Percentiles rank a stretch among this genome's conserved stretches.
Conservation (phyloP, 2,113 vertebrate species). For the Caloenas nicobarica region DNA sequence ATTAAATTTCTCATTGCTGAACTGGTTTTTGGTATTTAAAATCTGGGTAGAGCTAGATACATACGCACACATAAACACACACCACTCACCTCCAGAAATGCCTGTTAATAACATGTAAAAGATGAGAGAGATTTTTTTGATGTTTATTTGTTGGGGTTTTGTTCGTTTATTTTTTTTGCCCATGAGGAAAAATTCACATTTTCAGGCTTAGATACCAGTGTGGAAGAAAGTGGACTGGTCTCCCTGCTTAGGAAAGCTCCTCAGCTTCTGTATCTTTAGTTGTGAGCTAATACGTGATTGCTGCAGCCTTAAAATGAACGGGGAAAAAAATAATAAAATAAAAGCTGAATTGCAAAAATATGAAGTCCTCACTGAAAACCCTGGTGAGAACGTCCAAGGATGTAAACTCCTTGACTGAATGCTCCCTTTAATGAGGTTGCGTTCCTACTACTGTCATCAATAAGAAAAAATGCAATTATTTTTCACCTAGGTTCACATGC, state of each 20-base stretch:
- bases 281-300: background rate
- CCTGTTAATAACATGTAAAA: background rate
- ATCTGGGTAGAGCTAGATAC: background rate
- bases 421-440: constrained; percentile 22
- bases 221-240: background rate
- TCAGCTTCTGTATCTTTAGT: background rate
- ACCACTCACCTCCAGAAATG: background rate
- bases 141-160: background rate
- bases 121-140: fast-evolving
- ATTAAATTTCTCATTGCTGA: background rate
- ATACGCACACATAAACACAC: background rate
- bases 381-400: background rate
- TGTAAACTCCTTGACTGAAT: constrained; percentile 8
- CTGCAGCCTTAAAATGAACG: background rate
- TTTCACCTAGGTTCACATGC: constrained; percentile 33
- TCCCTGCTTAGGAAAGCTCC: background rate
- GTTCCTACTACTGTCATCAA: constrained; percentile 39
- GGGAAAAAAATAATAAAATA: background rate
- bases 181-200: background rate
- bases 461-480: constrained; percentile 52
- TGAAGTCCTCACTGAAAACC: background rate
- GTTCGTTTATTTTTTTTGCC: background rate
- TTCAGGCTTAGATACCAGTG: background rate
- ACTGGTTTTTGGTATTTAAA: background rate
- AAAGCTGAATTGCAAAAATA: background rate